A percentile compares a stretch with the other conserved stretches of the same genome.
Evolutionary conservation across 2,797 vertebrate genomes (phyloP).

Genomic region (Ctenopoma kingsleyae): DNA sequence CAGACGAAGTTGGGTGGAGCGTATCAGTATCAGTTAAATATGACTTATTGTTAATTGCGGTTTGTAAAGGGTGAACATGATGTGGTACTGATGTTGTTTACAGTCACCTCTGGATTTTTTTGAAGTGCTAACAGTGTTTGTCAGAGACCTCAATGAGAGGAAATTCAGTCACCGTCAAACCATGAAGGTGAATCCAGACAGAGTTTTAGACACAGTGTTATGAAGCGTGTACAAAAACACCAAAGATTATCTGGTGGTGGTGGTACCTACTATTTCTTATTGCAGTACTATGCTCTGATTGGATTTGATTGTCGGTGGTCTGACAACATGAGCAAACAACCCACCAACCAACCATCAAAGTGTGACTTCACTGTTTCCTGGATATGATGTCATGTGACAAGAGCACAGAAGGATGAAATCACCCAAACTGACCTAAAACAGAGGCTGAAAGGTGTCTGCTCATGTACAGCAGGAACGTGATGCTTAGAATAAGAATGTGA

Average conservation of each 20-base stretch:
- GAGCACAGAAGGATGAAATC: background rate
- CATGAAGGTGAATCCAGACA: no score
- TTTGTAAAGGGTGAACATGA: background rate
- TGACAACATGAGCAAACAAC: background rate
- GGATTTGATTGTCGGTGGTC: no score
- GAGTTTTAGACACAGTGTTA: background rate
- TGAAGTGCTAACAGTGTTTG: background rate
- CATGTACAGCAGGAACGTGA: background rate
- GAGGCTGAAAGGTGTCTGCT: background rate
- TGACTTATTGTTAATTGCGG: constrained; percentile 22
- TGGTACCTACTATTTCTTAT: no score
- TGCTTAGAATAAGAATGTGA: background rate
- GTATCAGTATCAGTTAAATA: constrained; percentile 27
- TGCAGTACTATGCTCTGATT: no score
- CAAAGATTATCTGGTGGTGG: background rate
- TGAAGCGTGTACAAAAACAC: background rate
- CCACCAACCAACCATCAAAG: background rate
- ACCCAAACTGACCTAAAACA: background rate
- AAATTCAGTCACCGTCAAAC: background rate
- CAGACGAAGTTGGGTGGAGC: constrained; percentile 64
- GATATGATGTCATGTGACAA: no score
- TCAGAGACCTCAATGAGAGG: background rate
- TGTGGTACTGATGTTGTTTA: background rate
- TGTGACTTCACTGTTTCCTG: background rate
- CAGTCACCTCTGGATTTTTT: background rate